Percentiles rank a stretch among this genome's conserved stretches.
phyloP scores from a whole-genome alignment of 2,888 invertebrate species.

The Lepidocyrtinus sp. region DNA sequence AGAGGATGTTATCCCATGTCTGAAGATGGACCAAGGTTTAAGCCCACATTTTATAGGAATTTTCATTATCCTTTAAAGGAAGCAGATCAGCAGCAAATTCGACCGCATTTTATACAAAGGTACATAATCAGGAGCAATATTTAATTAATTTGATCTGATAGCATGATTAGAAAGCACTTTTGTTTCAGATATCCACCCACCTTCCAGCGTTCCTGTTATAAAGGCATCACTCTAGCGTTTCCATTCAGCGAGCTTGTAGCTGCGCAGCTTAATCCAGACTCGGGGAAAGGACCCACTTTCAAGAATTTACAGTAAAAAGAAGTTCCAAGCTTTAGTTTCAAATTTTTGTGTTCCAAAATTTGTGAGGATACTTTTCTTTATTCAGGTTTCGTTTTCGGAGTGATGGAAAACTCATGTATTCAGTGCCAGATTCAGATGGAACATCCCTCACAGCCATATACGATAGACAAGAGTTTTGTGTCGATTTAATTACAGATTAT shows the following conservation, averaged over 20 bases:
- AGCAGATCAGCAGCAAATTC: conserved; percentile 41
- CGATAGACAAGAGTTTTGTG: conserved; percentile 56
- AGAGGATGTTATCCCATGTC: conserved; percentile 55
- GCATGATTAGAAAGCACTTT: no score
- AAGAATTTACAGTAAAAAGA: conserved; percentile 51
- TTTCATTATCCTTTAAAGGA: conserved; percentile 43
- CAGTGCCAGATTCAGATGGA: conserved; percentile 48
- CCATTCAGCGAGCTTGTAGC: conserved; percentile 58
- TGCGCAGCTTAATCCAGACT: conserved; percentile 40
- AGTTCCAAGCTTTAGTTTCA: neutral
- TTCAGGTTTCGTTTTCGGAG: conserved; percentile 52
- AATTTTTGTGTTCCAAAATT: no score
- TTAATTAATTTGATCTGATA: no score
- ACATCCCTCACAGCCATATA: conserved; percentile 46
- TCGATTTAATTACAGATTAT: conserved; percentile 59
- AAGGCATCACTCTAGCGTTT: conserved; percentile 58
- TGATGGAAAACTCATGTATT: conserved; percentile 60
- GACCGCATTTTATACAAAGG: conserved; percentile 59
- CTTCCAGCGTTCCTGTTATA: conserved; percentile 55
- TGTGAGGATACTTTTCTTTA: conserved; percentile 6
- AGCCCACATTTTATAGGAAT: conserved; percentile 47
- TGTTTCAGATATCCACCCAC: conserved; percentile 61
- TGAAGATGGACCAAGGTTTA: conserved; percentile 49
- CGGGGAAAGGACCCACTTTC: conserved; percentile 44
- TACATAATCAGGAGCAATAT: no score